These are phyloP conservation scores for Drosophila vallismaia DNA, from an alignment of 2,888 invertebrate species.

Conservation along the genomic window DNA sequence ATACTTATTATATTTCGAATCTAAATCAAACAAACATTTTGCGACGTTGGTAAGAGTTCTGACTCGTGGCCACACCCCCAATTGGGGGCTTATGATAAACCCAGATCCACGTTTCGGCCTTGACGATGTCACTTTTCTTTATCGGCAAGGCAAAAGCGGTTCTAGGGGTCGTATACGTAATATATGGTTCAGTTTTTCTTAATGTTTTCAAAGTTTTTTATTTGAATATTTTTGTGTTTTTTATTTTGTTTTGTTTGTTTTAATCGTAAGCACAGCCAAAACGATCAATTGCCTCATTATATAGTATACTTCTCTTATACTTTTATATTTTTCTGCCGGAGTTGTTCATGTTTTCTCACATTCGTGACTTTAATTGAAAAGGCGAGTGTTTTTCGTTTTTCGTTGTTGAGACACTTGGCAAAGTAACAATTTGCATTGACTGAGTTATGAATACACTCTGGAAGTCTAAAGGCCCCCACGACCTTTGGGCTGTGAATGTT, in stretches of 20 bases:
- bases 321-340: constrained; percentile 20
- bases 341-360: constrained; percentile 34
- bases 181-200: constrained; percentile 33
- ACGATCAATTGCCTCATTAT: constrained; percentile 36
- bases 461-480: constrained; percentile 26
- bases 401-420: background rate
- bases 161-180: constrained; percentile 61
- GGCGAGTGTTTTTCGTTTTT: constrained; percentile 26
- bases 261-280: constrained; percentile 31
- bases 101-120: constrained; percentile 62
- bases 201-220: constrained; percentile 14
- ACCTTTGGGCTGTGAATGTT: constrained; percentile 15
- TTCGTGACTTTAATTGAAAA: constrained; percentile 67
- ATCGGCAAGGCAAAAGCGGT: constrained; percentile 52
- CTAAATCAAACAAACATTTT: constrained; percentile 26
- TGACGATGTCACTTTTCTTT: constrained; percentile 67
- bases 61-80: constrained; percentile 1
- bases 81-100: constrained; percentile 17
- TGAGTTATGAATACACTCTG: constrained; percentile 27
- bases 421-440: constrained; percentile 28
- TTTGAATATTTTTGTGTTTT: constrained; percentile 17
- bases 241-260: constrained; percentile 3
- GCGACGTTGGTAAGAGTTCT: constrained; percentile 13
- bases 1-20: constrained; percentile 1
- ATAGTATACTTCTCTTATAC: constrained; percentile 23